Conservation (phyloP, 2,888 invertebrate genomes). For the Hirtodrosophila duncani region DNA sequence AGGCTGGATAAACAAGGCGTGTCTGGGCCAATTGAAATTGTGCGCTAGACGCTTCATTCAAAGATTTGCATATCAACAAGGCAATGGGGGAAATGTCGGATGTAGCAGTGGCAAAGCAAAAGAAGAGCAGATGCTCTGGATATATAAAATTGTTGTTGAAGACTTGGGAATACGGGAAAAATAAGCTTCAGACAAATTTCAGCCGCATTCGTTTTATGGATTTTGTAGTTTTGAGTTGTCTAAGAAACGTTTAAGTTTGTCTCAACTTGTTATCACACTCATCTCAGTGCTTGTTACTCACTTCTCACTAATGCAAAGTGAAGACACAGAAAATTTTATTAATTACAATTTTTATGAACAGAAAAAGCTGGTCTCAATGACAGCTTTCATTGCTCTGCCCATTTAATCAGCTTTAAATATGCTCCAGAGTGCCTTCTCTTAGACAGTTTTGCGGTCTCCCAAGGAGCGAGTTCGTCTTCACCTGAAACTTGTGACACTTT, state of each 20-base stretch:
- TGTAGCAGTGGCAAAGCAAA: background rate
- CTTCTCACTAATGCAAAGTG: constrained; percentile 5
- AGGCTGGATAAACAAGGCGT: too few species aligned
- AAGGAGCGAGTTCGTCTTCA: background rate
- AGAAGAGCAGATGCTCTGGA: background rate
- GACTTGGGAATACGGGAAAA: too few species aligned
- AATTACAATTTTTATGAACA: background rate
- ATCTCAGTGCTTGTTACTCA: constrained; percentile 33
- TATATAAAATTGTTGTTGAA: too few species aligned
- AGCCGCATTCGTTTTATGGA: background rate
- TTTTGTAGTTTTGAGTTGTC: background rate
- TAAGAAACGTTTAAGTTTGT: constrained; percentile 4
- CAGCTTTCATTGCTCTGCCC: too few species aligned
- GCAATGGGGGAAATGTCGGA: too few species aligned
- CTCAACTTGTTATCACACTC: background rate
- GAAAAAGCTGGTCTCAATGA: background rate
- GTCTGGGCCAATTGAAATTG: too few species aligned
- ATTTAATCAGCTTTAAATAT: too few species aligned
- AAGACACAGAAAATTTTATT: background rate
- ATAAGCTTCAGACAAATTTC: background rate
- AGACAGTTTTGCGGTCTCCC: too few species aligned
- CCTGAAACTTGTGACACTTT: background rate
- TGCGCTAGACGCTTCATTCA: constrained; percentile 6
- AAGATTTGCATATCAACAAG: background rate
- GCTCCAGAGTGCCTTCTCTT: too few species aligned